These are phyloP conservation scores for Ammospiza caudacuta DNA, from an alignment of 2,113 vertebrate species.

Conservation along the genomic window DNA sequence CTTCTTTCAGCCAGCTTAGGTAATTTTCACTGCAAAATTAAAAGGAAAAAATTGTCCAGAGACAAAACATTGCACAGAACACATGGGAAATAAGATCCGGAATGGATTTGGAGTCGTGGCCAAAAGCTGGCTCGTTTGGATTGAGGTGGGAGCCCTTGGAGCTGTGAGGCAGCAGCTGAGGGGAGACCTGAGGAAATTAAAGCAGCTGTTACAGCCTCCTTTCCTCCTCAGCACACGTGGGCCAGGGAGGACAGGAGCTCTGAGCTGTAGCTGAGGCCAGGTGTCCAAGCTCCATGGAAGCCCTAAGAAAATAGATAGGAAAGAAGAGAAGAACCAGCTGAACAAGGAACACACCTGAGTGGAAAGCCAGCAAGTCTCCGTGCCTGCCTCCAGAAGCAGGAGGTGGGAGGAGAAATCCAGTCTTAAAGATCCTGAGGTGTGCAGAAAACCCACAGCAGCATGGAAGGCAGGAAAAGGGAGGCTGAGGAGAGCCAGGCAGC, in stretches of 20 bases:
- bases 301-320: background rate
- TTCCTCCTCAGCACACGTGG: background rate
- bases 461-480: background rate
- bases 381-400: background rate
- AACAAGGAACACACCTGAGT: background rate
- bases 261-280: background rate
- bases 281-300: background rate
- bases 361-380: background rate
- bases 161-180: background rate
- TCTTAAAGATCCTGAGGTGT: background rate
- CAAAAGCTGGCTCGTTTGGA: background rate
- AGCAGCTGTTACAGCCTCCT: background rate
- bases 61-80: background rate
- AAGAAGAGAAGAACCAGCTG: background rate
- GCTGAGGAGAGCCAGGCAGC: background rate
- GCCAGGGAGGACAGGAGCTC: background rate
- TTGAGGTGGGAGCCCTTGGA: background rate
- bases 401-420: background rate
- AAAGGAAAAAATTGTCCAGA: background rate
- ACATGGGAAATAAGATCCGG: background rate
- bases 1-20: background rate
- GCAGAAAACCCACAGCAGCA: fast-evolving
- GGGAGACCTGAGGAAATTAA: background rate
- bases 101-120: background rate
- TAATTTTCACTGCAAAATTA: slow-evolving; percentile 1